Conservation (phyloP, 2,888 invertebrate species). For the Drosophila nr. perissopoda region DNA sequence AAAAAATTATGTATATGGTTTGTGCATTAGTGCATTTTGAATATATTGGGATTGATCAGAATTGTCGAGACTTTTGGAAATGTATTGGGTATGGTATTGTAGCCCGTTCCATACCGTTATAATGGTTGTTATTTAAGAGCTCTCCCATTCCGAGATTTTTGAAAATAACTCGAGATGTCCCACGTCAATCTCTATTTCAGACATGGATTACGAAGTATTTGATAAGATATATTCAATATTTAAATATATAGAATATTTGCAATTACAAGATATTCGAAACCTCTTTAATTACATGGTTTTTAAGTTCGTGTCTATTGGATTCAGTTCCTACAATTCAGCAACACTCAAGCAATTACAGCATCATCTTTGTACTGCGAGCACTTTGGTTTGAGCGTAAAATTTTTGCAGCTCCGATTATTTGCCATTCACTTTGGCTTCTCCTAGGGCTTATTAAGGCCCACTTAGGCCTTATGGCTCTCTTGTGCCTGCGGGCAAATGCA, state of each 20-base stretch:
- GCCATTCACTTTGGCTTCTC: slow-evolving; percentile 32
- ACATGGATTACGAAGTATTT: background rate
- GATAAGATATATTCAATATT: background rate
- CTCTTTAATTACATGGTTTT: background rate
- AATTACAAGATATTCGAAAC: background rate
- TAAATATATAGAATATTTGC: background rate
- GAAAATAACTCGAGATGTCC: background rate
- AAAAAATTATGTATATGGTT: background rate
- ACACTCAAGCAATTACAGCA: background rate
- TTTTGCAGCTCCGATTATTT: slow-evolving; percentile 21
- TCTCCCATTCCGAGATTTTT: background rate
- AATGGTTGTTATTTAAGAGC: background rate
- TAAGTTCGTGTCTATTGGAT: background rate
- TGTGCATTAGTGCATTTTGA: background rate
- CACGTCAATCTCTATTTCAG: background rate
- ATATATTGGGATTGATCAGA: background rate
- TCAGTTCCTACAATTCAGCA: background rate
- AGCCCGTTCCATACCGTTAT: background rate
- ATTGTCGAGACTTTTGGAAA: background rate
- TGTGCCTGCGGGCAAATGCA: slow-evolving; percentile 38
- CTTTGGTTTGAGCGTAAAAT: background rate
- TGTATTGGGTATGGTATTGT: background rate
- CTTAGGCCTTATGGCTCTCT: slow-evolving; percentile 54
- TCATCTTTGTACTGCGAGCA: background rate
- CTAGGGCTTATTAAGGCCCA: slow-evolving; percentile 60